Conservation (phyloP, 2,113 vertebrate species). For the human region GRCh38 chr20:45419001-45419500, state of each 20-base stretch:
- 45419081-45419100: background rate
- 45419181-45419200: background rate
- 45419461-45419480: background rate
- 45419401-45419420: background rate
- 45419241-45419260: background rate
- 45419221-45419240: background rate
- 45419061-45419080: background rate
- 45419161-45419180: background rate
- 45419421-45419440: background rate
- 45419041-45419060: background rate
- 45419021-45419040: background rate
- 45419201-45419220: background rate
- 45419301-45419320: constrained; percentile 94
- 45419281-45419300: constrained; percentile 86
- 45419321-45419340: constrained; percentile 95
- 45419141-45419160: background rate
- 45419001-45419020: background rate
- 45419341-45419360: constrained; percentile 98
- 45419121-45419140: background rate
- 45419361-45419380: constrained; percentile 98
- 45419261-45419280: background rate
- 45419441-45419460: background rate
- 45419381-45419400: constrained; percentile 96
- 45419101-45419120: background rate
- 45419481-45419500: background rate